Evolutionary conservation across 2,888 invertebrate species (phyloP).

Genomic region (Epsilonema sp.): DNA sequence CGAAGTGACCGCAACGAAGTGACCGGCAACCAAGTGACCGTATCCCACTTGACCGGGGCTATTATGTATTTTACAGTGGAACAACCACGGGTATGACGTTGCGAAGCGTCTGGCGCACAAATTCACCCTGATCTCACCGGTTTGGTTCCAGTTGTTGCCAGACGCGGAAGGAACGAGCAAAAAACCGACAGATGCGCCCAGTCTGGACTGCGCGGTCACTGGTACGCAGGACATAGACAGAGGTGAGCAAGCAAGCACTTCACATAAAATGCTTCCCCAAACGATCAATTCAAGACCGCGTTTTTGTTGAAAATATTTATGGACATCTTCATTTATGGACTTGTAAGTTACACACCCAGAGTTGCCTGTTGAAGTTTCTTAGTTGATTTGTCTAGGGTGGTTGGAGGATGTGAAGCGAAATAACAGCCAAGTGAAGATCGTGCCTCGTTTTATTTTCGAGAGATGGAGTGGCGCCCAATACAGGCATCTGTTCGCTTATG

Average conservation of each 20-base stretch:
- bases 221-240: slow-evolving; percentile 37
- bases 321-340: too few relatives aligned
- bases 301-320: too few relatives aligned
- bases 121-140: slow-evolving; percentile 73
- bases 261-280: too few relatives aligned
- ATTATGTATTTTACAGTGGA: slow-evolving; percentile 89
- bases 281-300: too few relatives aligned
- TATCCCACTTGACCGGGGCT: too few relatives aligned
- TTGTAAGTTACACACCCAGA: too few relatives aligned
- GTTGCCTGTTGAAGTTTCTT: too few relatives aligned
- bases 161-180: slow-evolving; percentile 39
- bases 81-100: slow-evolving; percentile 73
- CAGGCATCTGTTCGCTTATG: slow-evolving; percentile 46
- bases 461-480: slow-evolving; percentile 58
- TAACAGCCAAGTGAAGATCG: slow-evolving; percentile 31
- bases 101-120: slow-evolving; percentile 67
- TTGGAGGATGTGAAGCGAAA: slow-evolving; percentile 15
- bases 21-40: too few relatives aligned
- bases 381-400: too few relatives aligned
- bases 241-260: too few relatives aligned
- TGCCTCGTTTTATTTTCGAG: slow-evolving; percentile 74
- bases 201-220: slow-evolving; percentile 31
- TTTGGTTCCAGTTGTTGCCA: slow-evolving; percentile 60
- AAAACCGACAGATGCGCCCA: slow-evolving; percentile 32
- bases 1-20: too few relatives aligned